phyloP scores from a whole-genome alignment of 2,797 vertebrate species.

The Arrhamphus sclerolepis region DNA sequence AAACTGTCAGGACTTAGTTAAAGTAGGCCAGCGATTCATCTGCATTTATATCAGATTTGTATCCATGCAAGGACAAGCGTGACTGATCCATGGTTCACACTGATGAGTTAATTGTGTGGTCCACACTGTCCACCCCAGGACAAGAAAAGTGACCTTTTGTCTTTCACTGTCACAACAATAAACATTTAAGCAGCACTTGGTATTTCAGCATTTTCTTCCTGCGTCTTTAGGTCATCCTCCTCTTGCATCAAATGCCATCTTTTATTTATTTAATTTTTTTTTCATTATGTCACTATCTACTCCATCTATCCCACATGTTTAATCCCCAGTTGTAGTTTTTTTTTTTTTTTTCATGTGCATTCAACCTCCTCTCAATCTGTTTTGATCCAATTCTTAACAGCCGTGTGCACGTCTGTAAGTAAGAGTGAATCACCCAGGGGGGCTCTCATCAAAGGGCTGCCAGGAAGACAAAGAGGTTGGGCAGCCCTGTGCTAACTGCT shows the following conservation, averaged over 20 bases:
- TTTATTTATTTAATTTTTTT: slow-evolving; percentile 34
- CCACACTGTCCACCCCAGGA: slow-evolving; percentile 37
- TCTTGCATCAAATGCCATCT: slow-evolving; percentile 24
- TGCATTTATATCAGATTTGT: slow-evolving; percentile 56
- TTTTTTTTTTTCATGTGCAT: slow-evolving; percentile 50
- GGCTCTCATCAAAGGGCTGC: slow-evolving; percentile 80
- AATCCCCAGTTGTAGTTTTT: slow-evolving; percentile 53
- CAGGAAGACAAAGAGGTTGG: slow-evolving; percentile 79
- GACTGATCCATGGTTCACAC: slow-evolving; percentile 54
- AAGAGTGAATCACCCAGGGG: slow-evolving; percentile 77
- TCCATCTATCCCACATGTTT: slow-evolving; percentile 57
- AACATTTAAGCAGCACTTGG: slow-evolving; percentile 42
- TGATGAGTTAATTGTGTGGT: slow-evolving; percentile 56
- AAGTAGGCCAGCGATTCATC: slow-evolving; percentile 56
- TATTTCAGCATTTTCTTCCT: slow-evolving; percentile 28
- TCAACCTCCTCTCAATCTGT: slow-evolving; percentile 73
- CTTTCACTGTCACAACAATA: slow-evolving; percentile 53
- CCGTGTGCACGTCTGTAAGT: slow-evolving; percentile 77
- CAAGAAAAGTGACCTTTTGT: slow-evolving; percentile 58
- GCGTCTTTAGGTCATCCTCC: slow-evolving; percentile 29
- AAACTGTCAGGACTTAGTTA: slow-evolving; percentile 55
- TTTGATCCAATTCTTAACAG: slow-evolving; percentile 81
- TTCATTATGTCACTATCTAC: slow-evolving; percentile 30
- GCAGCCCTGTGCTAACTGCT: slow-evolving; percentile 68
- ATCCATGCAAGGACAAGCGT: slow-evolving; percentile 46